Evolutionary conservation across 2,797 vertebrate genomes (phyloP), one percentile per base, ranked within the genome.

Genomic region (Bradypodion ventrale): DNA sequence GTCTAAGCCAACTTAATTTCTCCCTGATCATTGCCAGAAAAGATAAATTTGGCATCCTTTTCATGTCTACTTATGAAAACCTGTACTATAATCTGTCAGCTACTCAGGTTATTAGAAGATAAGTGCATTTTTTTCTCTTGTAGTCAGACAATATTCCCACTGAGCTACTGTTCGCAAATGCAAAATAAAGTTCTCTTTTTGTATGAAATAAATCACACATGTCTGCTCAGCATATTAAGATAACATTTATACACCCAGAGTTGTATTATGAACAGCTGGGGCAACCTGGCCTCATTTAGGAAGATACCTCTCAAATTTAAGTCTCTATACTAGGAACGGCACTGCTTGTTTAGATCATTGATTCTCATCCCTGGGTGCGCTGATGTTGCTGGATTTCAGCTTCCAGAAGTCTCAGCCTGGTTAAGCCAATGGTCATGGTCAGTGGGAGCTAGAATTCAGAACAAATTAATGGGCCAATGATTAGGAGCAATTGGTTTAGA

Each of bases 81-180:
- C 86, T 93, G 90, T 83, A 93, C 88, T 90, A 91, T 94, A 91
- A 92, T 92, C 92, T 74, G 82, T 88, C 93, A 93, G 87, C 66
- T 74, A 86, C 83, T 86, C 90, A 90, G 81, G 83, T 62, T 82
- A 85, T 90, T 84, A 83, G 82, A 90, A 89, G 83, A 86, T 70
- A 91, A 91, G 56, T 21, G n/a, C 65, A 66, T 0, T 1, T 4
- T n/a, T 83, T 88, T 88, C 69, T 32, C 77, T 62, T 46, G 4
- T 73, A 92, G 81, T 84, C 85, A 85, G 92, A 91, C 88, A 87
- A 89, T 0, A 0, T 77, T 88, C 86, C 83, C 8, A 90, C 46
- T 77, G 82, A 90, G 35, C 79, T 80, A 88, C 85, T 90, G 62
- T 42, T 83, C 73, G 65, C 87, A 87, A 90, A 81, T 49, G 77